A percentile compares a stretch with the other conserved stretches of the same genome.
phyloP scores from a whole-genome alignment of 1,140 invertebrate species.

The Euwallacea similis region DNA sequence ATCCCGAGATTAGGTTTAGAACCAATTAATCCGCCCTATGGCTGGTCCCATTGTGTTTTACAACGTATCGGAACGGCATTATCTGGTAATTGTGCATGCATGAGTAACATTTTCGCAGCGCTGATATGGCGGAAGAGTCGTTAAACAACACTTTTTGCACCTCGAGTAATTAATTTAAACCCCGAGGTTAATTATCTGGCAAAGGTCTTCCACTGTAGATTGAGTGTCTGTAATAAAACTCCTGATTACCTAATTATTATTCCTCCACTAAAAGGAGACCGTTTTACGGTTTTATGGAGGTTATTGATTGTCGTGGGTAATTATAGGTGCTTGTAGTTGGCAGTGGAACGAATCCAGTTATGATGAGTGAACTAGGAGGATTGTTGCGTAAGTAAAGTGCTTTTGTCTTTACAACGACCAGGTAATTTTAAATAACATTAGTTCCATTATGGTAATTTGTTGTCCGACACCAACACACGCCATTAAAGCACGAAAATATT shows the following conservation, averaged over 20 bases:
- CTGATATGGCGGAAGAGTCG: conserved; percentile 9
- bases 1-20: too few species aligned
- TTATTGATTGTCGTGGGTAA: conserved; percentile 1
- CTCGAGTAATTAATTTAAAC: conserved; percentile 8
- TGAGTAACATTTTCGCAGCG: not conserved
- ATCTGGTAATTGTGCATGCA: conserved; percentile 13
- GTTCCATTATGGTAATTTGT: not conserved
- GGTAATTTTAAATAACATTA: too few species aligned
- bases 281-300: not conserved
- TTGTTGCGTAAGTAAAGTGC: too few species aligned
- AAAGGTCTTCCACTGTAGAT: conserved; percentile 1
- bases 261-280: not conserved
- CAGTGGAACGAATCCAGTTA: not conserved
- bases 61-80: conserved; percentile 4
- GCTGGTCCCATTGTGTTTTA: conserved; percentile 8
- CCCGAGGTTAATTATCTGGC: not conserved
- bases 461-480: not conserved
- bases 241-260: conserved; percentile 1
- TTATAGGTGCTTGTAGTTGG: not conserved
- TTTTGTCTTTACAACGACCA: too few species aligned
- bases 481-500: not conserved
- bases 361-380: too few species aligned
- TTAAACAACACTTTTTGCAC: conserved; percentile 11
- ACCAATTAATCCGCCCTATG: conserved; percentile 3
- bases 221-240: conserved; percentile 5